Evolutionary conservation across 2,113 vertebrate genomes (phyloP).

Genomic region (Montifringilla adamsi): DNA sequence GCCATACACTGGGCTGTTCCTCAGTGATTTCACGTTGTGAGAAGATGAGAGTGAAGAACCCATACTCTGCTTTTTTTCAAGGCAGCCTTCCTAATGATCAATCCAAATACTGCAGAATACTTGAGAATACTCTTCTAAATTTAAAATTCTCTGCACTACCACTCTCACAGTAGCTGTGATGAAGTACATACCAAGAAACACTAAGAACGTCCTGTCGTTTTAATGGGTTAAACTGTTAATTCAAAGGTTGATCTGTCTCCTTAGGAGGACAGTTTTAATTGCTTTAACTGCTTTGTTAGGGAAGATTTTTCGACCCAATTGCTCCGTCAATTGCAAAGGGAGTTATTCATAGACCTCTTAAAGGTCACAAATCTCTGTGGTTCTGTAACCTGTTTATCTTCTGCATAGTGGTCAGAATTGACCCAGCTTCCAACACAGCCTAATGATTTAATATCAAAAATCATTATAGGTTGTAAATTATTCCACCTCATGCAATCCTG

Average conservation of each 20-base stretch:
- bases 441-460: slow-evolving; percentile 3
- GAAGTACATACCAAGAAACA: not conserved
- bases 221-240: slow-evolving; percentile 7
- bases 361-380: slow-evolving; percentile 31
- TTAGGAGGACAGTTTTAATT: slow-evolving; percentile 18
- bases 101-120: not conserved
- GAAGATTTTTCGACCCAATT: not conserved
- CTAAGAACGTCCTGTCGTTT: not conserved
- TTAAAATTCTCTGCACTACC: not conserved
- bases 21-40: not conserved
- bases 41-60: not conserved
- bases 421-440: not conserved
- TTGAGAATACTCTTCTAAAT: not conserved
- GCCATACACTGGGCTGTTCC: not conserved
- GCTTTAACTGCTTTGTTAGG: not conserved
- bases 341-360: slow-evolving; percentile 3
- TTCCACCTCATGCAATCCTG: not conserved
- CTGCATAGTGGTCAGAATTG: not conserved
- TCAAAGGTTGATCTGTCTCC: slow-evolving; percentile 11
- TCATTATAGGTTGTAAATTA: not conserved
- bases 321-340: not conserved
- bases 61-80: not conserved
- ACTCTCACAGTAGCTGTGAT: not conserved
- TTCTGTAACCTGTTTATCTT: slow-evolving; percentile 3
- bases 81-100: not conserved